Evolutionary conservation across 1,140 invertebrate species (phyloP).

Genomic region (Drosophila littoralis): DNA sequence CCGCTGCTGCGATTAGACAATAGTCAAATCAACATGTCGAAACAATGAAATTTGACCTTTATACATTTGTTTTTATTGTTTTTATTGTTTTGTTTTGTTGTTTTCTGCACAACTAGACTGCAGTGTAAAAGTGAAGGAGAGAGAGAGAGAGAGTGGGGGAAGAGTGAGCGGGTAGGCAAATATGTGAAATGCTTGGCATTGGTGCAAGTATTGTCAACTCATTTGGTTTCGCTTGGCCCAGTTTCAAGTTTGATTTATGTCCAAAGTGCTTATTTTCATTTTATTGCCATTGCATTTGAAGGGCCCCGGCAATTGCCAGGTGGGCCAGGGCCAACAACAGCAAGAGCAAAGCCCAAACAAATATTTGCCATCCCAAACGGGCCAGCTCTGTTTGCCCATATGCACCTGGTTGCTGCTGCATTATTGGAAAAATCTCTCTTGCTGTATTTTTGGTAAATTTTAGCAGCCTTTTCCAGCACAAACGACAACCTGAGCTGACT

Average conservation of each 20-base stretch:
- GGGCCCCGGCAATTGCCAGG: conserved; percentile 27
- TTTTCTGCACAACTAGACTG: no score
- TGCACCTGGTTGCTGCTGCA: not conserved
- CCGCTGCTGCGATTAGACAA: conserved; percentile 44
- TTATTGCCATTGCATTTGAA: conserved; percentile 51
- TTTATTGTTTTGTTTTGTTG: not conserved
- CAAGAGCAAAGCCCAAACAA: conserved; percentile 39
- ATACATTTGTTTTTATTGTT: not conserved
- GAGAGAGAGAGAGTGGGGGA: not conserved
- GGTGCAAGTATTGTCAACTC: conserved; percentile 47
- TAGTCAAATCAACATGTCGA: conserved; percentile 59
- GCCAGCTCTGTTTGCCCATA: conserved; percentile 1
- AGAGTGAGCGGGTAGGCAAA: not conserved
- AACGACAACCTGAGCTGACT: conserved; percentile 15
- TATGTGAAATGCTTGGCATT: conserved; percentile 6
- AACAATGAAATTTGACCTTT: conserved; percentile 50
- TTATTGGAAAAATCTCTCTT: conserved; percentile 26
- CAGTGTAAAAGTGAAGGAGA: not conserved
- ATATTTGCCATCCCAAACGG: conserved; percentile 35
- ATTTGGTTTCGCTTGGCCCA: conserved; percentile 60
- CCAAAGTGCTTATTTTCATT: conserved; percentile 65
- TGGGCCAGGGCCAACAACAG: conserved; percentile 2
- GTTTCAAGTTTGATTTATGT: conserved; percentile 74
- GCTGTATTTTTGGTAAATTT: conserved; percentile 44
- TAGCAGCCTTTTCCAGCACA: not conserved